Base-by-base conservation (phyloP, 37 sponge, comb jelly and placozoan species). In the Petrosia ficiformis region DNA sequence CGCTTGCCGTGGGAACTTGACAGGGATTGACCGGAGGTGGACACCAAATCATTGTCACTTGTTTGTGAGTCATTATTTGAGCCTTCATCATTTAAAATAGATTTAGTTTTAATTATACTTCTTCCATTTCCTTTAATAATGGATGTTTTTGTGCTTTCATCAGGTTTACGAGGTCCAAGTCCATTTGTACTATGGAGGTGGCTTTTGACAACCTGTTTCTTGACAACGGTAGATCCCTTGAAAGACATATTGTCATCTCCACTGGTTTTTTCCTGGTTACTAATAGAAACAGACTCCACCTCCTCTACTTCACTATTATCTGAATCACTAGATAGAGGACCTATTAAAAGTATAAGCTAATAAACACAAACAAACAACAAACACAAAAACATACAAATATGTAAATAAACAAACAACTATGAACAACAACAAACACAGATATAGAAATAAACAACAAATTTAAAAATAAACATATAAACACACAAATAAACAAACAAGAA, bases 301-400 rank as follows among this genome's bases (percentile, higher is more conserved):
- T 73, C 57, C 16, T 28, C 29, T 33, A 75, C 83, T 26, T 21
- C 41, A 24, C 6, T 43, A 24, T 42, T 42, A 5, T 83, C 83
- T 40, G 72, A 57, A 61, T 83, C 83, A 69, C 77, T 76, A 0
- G 83, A 83, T 24, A 67, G 57, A 22, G 83, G 83, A 68, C 83
- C 83, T 82, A 44, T 65, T 65, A 24, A 30, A 34, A 28, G 76
- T 1, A 24, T n/a, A 36, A 11, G 39, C 11, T 24, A 33, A 10
- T 65, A 65, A 65, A 10, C 30, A 30, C 30, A 39, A 10, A 31
- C 66, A 64, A n/a, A n/a, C n/a, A n/a, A n/a, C n/a, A n/a, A n/a
- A n/a, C n/a, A n/a, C n/a, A n/a, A n/a, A n/a, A 11, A 68, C 5
- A 68, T 36, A 16, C 8, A 72, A 41, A 22, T 44, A 72, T 72